These are phyloP conservation scores for Pollicipes pollicipes DNA, from an alignment of 1,140 invertebrate genomes.

Conservation along the genomic window DNA sequence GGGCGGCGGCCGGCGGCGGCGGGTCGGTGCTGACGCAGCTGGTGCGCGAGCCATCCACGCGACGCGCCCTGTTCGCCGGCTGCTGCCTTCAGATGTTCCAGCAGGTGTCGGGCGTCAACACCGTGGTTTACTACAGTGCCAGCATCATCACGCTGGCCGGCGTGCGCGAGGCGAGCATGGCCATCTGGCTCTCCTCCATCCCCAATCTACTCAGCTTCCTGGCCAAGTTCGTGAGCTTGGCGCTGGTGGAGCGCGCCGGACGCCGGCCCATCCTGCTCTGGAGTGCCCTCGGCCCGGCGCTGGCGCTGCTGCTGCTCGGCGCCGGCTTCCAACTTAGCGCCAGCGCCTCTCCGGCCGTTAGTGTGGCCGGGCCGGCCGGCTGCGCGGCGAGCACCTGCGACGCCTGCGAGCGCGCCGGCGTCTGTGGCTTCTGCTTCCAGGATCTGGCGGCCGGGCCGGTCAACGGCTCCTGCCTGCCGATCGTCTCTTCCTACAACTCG, in stretches of 20 bases:
- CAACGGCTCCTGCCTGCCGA: not conserved
- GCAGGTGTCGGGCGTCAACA: slow-evolving; percentile 42
- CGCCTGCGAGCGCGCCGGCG: not conserved
- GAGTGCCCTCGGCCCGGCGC: slow-evolving; percentile 32
- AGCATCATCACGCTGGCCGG: slow-evolving; percentile 41
- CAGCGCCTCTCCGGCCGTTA: slow-evolving; percentile 28
- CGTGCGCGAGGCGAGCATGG: slow-evolving; percentile 30
- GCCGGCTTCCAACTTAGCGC: slow-evolving; percentile 33
- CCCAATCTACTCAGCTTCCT: slow-evolving; percentile 37
- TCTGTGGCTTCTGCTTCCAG: not conserved
- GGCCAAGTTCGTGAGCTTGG: slow-evolving; percentile 38
- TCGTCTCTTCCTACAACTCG: not conserved
- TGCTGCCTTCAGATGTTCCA: slow-evolving; percentile 37
- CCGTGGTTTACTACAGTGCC: slow-evolving; percentile 42
- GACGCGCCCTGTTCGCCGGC: slow-evolving; percentile 35
- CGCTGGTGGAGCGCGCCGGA: slow-evolving; percentile 39
- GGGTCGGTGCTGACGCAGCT: not conserved
- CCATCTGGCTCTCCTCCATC: slow-evolving; percentile 42
- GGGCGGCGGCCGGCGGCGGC: not conserved
- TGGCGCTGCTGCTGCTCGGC: slow-evolving; percentile 30
- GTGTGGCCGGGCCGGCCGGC: slow-evolving; percentile 12
- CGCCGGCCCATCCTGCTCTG: slow-evolving; percentile 34
- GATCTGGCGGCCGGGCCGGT: not conserved
- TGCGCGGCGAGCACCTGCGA: slow-evolving; percentile 6
- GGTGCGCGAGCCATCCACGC: not conserved